These are phyloP conservation scores for Nyctibius grandis DNA, from an alignment of 2,797 vertebrate genomes.

Conservation along the genomic window DNA sequence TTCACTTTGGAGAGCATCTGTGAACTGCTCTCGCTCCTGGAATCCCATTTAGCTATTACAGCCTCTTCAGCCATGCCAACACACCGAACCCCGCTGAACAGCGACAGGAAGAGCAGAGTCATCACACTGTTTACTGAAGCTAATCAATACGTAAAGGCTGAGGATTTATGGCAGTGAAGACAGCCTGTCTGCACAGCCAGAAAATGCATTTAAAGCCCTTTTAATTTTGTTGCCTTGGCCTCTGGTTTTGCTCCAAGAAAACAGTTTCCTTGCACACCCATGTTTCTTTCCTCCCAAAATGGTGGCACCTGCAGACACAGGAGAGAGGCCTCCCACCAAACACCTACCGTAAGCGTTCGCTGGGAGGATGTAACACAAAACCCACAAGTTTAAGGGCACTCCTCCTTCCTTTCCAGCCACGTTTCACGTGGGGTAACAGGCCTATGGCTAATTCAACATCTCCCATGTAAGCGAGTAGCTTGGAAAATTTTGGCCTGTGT, in stretches of 20 bases:
- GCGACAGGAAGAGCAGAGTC: not conserved
- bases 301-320: not conserved
- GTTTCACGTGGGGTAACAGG: accelerated
- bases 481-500: not conserved
- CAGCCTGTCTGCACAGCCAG: constrained; percentile 16
- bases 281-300: not conserved
- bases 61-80: not conserved
- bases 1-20: constrained; percentile 26
- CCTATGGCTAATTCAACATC: not conserved
- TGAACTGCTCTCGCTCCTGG: not conserved
- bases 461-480: not conserved
- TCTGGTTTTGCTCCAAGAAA: not conserved
- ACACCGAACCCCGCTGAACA: not conserved
- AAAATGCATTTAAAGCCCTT: constrained; percentile 24
- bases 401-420: not conserved
- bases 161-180: constrained; percentile 37
- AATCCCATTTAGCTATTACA: constrained; percentile 40
- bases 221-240: not conserved
- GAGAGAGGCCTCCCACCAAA: not conserved
- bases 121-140: constrained; percentile 11
- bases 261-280: not conserved
- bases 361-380: not conserved
- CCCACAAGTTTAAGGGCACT: not conserved
- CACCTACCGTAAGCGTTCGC: not conserved
- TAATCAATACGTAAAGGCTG: constrained; percentile 49